phyloP scores from a whole-genome alignment of 2,113 vertebrate species.

The Sinocyclocheilus rhinocerous region DNA sequence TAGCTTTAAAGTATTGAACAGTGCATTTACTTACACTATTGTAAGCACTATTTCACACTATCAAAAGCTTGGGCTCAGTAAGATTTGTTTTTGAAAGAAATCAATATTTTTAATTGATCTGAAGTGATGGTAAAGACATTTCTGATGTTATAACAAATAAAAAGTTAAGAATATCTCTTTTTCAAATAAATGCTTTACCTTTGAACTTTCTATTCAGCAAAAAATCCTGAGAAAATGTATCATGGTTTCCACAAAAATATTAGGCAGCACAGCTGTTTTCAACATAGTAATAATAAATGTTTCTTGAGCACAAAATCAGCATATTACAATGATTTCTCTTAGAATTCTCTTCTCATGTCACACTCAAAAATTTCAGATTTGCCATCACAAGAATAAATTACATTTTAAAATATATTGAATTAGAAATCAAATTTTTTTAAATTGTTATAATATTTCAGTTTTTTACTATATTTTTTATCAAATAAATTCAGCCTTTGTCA shows the following conservation, averaged over 20 bases:
- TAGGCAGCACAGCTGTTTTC: neutral
- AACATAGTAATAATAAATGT: neutral
- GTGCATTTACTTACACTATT: neutral
- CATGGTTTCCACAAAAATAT: neutral
- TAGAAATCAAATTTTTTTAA: no score
- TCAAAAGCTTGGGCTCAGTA: neutral
- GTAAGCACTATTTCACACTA: neutral
- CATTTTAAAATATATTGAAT: neutral
- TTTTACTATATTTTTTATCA: neutral
- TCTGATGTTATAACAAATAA: neutral
- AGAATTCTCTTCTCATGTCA: neutral
- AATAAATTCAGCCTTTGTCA: neutral
- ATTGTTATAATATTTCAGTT: neutral
- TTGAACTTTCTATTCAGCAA: neutral
- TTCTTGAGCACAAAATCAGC: neutral
- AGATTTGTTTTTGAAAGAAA: neutral
- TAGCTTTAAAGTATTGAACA: neutral
- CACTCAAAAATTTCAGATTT: neutral
- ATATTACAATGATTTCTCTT: neutral
- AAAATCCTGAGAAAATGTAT: neutral
- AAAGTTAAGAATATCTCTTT: neutral
- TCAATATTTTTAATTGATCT: neutral
- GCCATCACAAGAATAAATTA: neutral
- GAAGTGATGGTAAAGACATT: neutral
- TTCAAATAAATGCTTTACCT: neutral